Evolutionary conservation across 2,888 invertebrate genomes (phyloP).

Genomic region (Agrenia bidenticulata): DNA sequence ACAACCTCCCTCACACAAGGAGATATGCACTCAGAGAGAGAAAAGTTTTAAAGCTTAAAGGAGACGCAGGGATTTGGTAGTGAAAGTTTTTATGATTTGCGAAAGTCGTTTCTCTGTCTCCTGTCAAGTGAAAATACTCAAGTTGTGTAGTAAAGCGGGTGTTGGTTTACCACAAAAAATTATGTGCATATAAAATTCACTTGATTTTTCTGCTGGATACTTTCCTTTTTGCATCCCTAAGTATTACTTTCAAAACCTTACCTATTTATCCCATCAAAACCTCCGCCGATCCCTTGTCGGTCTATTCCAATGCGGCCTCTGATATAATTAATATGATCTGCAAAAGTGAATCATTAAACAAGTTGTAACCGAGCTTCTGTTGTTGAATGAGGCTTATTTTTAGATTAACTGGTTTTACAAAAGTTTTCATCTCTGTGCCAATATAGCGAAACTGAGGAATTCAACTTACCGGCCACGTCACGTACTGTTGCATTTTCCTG

Average conservation of each 20-base stretch:
- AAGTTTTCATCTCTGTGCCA: no score
- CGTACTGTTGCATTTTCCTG: conserved; percentile 72
- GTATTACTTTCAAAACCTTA: conserved; percentile 17
- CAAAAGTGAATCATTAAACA: not conserved
- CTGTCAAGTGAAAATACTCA: conserved; percentile 26
- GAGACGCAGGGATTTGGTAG: conserved; percentile 15
- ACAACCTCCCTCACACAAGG: conserved; percentile 9
- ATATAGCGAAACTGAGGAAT: no score
- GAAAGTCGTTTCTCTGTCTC: conserved; percentile 36
- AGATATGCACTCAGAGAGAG: no score
- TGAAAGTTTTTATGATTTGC: conserved; percentile 30
- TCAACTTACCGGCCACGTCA: conserved; percentile 73
- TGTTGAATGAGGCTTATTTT: no score
- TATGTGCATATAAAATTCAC: conserved; percentile 38
- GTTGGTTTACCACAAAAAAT: conserved; percentile 33
- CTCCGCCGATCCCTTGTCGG: conserved; percentile 83
- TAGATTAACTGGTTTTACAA: no score
- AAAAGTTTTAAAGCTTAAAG: conserved; percentile 3
- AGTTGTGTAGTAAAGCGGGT: conserved; percentile 36
- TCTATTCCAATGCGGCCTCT: conserved; percentile 81
- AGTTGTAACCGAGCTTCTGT: no score
- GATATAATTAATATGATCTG: conserved; percentile 85
- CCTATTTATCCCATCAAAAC: conserved; percentile 69
- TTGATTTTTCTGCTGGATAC: conserved; percentile 6
- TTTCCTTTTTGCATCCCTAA: not conserved